These are phyloP conservation scores for Cydia fagiglandana DNA, from an alignment of 1,140 invertebrate genomes.

Conservation along the genomic window DNA sequence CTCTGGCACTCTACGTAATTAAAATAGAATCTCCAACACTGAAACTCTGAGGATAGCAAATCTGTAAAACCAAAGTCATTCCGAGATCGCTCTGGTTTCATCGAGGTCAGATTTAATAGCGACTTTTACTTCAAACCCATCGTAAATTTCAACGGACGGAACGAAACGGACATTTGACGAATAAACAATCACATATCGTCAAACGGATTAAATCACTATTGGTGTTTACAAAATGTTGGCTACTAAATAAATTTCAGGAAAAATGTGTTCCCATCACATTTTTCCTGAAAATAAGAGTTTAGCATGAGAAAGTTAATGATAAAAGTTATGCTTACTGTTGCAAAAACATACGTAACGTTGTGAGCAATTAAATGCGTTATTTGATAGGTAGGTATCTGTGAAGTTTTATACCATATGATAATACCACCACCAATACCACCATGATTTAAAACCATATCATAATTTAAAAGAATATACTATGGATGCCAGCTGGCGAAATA, in stretches of 20 bases:
- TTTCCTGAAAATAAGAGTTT: neutral
- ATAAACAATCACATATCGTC: constrained; percentile 18
- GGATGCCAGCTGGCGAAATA: constrained; percentile 35
- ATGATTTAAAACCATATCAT: too few relatives aligned
- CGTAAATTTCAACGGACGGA: constrained; percentile 19
- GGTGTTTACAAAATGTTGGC: neutral
- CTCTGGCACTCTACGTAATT: constrained; percentile 19
- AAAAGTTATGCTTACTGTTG: neutral
- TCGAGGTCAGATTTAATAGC: constrained; percentile 20
- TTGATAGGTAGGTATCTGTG: neutral
- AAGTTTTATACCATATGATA: neutral
- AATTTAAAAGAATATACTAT: constrained; percentile 23
- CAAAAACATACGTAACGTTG: neutral
- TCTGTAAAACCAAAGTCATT: constrained; percentile 13
- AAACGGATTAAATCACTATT: neutral
- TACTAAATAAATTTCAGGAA: neutral
- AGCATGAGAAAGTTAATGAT: neutral
- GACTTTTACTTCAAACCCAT: constrained; percentile 17
- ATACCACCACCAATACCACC: too few relatives aligned
- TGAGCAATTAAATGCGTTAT: neutral
- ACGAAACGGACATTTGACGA: constrained; percentile 19
- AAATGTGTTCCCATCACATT: too few relatives aligned
- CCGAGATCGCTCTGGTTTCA: constrained; percentile 14
- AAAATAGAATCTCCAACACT: constrained; percentile 23
- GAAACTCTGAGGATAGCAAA: constrained; percentile 21